Conservation (phyloP, 2,113 vertebrate genomes). For the Limnothrissa miodon region DNA sequence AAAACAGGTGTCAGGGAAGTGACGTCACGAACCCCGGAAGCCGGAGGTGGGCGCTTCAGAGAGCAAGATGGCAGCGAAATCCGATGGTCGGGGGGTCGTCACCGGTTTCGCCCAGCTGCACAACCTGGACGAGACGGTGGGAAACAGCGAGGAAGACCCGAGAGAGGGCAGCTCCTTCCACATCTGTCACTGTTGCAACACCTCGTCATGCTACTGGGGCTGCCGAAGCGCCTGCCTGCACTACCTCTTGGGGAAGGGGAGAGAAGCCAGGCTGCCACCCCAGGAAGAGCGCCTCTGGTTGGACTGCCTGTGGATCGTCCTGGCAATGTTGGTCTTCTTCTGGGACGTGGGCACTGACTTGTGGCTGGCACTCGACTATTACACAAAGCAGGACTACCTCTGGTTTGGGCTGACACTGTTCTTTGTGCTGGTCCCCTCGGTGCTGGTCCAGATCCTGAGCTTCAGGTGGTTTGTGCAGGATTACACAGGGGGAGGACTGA, state of each 20-base stretch:
- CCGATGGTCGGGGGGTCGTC: conserved; percentile 89
- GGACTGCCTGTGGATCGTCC: conserved; percentile 96
- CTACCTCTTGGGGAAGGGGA: conserved; percentile 80
- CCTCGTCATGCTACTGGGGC: conserved; percentile 95
- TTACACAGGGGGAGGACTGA: conserved; percentile 92
- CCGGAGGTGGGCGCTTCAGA: conserved; percentile 77
- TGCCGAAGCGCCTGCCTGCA: conserved; percentile 92
- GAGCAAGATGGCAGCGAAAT: conserved; percentile 95
- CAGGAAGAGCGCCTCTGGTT: conserved; percentile 87
- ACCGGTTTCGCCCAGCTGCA: conserved; percentile 95
- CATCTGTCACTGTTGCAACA: conserved; percentile 98
- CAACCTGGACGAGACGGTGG: conserved; percentile 92
- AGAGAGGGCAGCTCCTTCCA: conserved; percentile 88
- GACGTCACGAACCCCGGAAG: conserved; percentile 79
- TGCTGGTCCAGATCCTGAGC: conserved; percentile 98
- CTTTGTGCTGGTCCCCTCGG: conserved; percentile 96
- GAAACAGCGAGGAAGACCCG: conserved; percentile 75
- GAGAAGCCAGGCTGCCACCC: conserved; percentile 69
- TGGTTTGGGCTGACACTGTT: conserved; percentile 91
- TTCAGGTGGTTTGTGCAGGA: conserved; percentile 68
- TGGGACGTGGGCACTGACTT: conserved; percentile 97
- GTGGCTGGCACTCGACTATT: conserved; percentile 94
- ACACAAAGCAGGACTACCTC: conserved; percentile 87
- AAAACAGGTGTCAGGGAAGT: conserved; percentile 82
- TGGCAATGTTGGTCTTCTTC: conserved; percentile 91